A percentile compares a stretch with the other conserved stretches of the same genome.
These are phyloP conservation scores for Neopipo cinnamomea DNA, from an alignment of 2,113 vertebrate genomes.

Conservation along the genomic window DNA sequence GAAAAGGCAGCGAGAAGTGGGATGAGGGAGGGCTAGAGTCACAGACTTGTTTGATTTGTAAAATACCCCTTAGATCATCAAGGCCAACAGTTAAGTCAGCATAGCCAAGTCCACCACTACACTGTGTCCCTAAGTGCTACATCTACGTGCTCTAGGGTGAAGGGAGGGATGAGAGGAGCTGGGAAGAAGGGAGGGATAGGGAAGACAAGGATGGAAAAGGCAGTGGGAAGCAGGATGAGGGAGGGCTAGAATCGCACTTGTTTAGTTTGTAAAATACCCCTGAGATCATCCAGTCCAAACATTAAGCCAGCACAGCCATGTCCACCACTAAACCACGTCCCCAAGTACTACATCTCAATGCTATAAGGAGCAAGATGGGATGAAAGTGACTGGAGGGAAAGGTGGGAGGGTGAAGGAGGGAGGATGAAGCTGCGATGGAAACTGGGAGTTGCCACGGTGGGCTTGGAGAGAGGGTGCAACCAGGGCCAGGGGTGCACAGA, in stretches of 20 bases:
- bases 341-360: background rate
- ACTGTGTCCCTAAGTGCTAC: background rate
- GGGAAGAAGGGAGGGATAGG: background rate
- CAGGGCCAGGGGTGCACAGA: background rate
- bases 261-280: background rate
- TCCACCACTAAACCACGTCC: background rate
- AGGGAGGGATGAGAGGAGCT: background rate
- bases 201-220: background rate
- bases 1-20: fast-evolving
- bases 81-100: background rate
- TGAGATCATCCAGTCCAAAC: no score
- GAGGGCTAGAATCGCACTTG: no score
- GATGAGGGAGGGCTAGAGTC: background rate
- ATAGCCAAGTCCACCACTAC: background rate
- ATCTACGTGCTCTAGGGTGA: fast-evolving
- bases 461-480: background rate
- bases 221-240: background rate
- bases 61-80: background rate
- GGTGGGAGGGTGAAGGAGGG: background rate
- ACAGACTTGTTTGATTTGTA: no score
- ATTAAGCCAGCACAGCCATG: background rate
- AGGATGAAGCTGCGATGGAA: background rate
- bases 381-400: fast-evolving
- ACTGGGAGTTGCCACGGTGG: fast-evolving
- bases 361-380: background rate